Conservation (phyloP, 2,113 vertebrate genomes). For the Dascyllus trimaculatus region DNA sequence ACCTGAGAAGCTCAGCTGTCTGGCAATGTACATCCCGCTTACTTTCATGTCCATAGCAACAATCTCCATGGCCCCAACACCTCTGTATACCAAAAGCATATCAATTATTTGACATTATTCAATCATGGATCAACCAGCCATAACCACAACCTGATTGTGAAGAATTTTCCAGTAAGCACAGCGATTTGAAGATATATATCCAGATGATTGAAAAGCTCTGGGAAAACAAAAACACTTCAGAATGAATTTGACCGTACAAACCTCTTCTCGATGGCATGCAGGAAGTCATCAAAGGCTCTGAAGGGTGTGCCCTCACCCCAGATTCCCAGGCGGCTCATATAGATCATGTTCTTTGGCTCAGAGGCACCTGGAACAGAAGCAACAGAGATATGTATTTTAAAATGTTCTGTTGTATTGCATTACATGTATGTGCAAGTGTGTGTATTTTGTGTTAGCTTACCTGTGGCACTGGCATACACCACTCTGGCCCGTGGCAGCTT, state of each 20-base stretch:
- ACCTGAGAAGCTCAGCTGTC: constrained; percentile 98
- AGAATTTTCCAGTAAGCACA: constrained; percentile 9
- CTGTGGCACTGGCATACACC: constrained; percentile 98
- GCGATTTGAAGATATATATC: background rate
- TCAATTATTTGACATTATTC: constrained; percentile 32
- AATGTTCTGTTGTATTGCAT: background rate
- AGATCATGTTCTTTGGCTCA: constrained; percentile 99
- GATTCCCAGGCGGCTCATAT: constrained; percentile 99
- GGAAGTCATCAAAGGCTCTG: constrained; percentile 94
- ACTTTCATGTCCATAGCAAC: constrained; percentile 99
- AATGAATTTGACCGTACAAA: constrained; percentile 68
- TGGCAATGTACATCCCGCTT: constrained; percentile 98
- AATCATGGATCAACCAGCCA: constrained; percentile 21
- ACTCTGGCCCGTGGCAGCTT: constrained; percentile 95
- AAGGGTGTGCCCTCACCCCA: constrained; percentile 98
- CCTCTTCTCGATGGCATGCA: constrained; percentile 97
- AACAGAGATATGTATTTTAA: background rate
- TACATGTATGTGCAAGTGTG: background rate
- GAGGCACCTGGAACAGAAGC: constrained; percentile 90
- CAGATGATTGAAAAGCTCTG: background rate
- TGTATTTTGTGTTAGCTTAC: constrained; percentile 73
- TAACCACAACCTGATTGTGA: background rate
- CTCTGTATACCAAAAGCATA: constrained; percentile 82
- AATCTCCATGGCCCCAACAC: constrained; percentile 98
- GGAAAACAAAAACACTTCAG: background rate